Evolutionary conservation across 2,797 vertebrate genomes (phyloP).

Genomic region (Benthosema pterotum): DNA sequence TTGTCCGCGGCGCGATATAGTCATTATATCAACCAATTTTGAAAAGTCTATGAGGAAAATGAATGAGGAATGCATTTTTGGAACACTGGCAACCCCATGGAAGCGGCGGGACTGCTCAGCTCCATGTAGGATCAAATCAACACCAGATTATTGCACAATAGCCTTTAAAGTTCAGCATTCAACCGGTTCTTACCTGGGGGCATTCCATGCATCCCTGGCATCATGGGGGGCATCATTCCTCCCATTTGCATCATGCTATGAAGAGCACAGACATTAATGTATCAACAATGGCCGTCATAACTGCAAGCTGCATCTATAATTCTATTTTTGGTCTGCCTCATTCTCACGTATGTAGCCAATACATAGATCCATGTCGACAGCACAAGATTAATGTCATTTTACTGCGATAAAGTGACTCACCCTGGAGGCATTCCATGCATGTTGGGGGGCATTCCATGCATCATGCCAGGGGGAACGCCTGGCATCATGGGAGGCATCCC

Average conservation of each 20-base stretch:
- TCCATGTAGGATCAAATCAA: too few relatives aligned
- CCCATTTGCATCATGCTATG: slow-evolving; percentile 94
- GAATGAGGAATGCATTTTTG: too few relatives aligned
- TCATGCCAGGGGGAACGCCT: slow-evolving; percentile 94
- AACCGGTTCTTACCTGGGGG: slow-evolving; percentile 72
- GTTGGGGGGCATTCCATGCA: slow-evolving; percentile 95
- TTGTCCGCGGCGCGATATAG: too few relatives aligned
- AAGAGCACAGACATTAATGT: slow-evolving; percentile 33
- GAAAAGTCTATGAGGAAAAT: too few relatives aligned
- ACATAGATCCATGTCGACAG: not conserved
- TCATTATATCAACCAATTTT: too few relatives aligned
- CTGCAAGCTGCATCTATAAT: too few relatives aligned
- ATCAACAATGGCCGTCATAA: too few relatives aligned
- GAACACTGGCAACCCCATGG: too few relatives aligned
- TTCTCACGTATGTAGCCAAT: too few relatives aligned
- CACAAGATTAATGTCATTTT: not conserved
- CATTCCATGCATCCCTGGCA: slow-evolving; percentile 88
- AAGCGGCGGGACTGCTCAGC: too few relatives aligned
- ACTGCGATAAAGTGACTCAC: slow-evolving; percentile 73
- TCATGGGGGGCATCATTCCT: slow-evolving; percentile 98
- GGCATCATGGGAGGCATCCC: slow-evolving; percentile 98
- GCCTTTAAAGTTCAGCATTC: not conserved
- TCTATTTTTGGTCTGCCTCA: too few relatives aligned
- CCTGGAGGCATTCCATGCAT: slow-evolving; percentile 98
- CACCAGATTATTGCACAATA: too few relatives aligned